Conservation (phyloP, 2,888 invertebrate species). For the Xestia ashworthii region DNA sequence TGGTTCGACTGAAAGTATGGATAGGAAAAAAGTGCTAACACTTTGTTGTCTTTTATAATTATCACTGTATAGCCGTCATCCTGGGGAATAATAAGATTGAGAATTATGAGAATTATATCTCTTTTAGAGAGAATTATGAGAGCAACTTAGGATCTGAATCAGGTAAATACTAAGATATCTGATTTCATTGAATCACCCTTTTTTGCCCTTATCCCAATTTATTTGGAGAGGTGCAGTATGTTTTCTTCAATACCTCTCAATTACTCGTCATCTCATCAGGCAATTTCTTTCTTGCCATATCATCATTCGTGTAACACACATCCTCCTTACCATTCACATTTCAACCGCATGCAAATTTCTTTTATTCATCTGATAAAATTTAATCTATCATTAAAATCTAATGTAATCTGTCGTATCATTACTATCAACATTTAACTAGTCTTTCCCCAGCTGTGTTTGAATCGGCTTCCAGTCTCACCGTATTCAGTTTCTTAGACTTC, state of each 20-base stretch:
- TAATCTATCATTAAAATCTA: not conserved
- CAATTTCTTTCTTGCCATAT: too few species aligned
- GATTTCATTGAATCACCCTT: too few species aligned
- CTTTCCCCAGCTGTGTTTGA: not conserved
- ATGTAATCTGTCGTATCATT: not conserved
- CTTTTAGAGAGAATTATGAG: not conserved
- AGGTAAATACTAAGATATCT: not conserved
- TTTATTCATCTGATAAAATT: too few species aligned
- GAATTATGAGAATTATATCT: not conserved
- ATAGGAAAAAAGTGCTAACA: slow-evolving; percentile 18
- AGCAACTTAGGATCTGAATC: not conserved
- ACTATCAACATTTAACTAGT: not conserved
- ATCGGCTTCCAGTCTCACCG: not conserved
- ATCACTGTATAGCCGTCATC: not conserved
- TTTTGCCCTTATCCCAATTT: too few species aligned
- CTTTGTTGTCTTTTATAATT: not conserved
- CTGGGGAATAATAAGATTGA: too few species aligned
- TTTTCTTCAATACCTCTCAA: too few species aligned
- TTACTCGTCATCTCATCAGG: too few species aligned
- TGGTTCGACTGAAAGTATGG: slow-evolving; percentile 2
- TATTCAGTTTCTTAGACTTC: not conserved
- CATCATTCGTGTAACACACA: too few species aligned
- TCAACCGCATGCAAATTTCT: too few species aligned
- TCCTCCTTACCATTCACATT: too few species aligned
- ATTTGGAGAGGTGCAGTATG: too few species aligned